These are phyloP conservation scores for Escarpia spicata DNA, from an alignment of 2,888 invertebrate species.

Conservation along the genomic window DNA sequence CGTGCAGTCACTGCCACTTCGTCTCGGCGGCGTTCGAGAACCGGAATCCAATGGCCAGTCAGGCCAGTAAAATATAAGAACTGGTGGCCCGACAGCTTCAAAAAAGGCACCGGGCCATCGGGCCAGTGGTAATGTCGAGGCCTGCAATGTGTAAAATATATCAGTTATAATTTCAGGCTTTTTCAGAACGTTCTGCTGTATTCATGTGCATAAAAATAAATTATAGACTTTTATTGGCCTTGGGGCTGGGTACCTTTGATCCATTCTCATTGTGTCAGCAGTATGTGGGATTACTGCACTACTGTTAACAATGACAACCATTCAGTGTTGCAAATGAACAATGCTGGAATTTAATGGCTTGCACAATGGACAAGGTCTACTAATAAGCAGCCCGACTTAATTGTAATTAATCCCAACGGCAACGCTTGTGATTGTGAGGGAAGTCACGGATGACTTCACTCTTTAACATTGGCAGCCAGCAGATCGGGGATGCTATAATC, in stretches of 20 bases:
- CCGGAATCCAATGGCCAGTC: too few species aligned
- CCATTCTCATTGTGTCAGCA: neutral
- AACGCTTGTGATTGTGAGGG: neutral
- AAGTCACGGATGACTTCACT: neutral
- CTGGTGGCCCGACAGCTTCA: too few species aligned
- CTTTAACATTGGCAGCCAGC: neutral
- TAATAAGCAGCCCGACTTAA: neutral
- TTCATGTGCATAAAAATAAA: too few species aligned
- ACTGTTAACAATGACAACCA: neutral
- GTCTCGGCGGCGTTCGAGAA: too few species aligned
- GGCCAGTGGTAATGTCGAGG: too few species aligned
- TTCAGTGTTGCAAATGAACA: neutral
- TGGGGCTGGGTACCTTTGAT: neutral
- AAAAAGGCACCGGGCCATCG: too few species aligned
- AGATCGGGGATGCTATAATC: neutral
- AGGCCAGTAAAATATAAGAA: too few species aligned
- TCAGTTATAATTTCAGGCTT: too few species aligned
- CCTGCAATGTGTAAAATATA: too few species aligned
- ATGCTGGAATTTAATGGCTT: neutral
- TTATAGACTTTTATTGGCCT: too few species aligned
- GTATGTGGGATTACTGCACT: neutral
- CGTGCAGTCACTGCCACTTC: too few species aligned
- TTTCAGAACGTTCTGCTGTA: too few species aligned
- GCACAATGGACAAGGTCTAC: neutral
- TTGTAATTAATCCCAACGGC: neutral